Conservation (phyloP, 2,888 invertebrate genomes). For the Drosophila yooni region DNA sequence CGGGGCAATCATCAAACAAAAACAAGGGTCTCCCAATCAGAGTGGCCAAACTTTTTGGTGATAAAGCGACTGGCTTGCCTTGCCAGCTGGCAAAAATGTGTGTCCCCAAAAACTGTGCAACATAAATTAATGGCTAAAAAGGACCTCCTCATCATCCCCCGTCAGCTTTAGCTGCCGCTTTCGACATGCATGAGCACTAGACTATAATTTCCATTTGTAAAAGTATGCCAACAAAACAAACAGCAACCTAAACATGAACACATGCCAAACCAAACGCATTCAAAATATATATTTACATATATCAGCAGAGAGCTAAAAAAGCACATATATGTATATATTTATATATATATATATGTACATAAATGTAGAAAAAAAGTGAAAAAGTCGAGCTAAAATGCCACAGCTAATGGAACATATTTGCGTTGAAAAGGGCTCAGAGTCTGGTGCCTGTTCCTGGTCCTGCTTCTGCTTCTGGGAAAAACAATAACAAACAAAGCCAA, state of each 20-base stretch:
- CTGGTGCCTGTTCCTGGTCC: constrained; percentile 21
- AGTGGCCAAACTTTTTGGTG: constrained; percentile 27
- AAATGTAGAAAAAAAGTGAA: constrained; percentile 31
- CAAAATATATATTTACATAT: constrained; percentile 29
- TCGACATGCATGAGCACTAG: constrained; percentile 67
- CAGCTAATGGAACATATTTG: constrained; percentile 80
- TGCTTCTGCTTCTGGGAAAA: constrained; percentile 45
- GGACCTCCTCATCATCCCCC: constrained; percentile 15
- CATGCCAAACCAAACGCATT: constrained; percentile 64
- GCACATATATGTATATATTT: not conserved
- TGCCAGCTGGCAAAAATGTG: constrained; percentile 44
- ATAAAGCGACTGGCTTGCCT: constrained; percentile 23
- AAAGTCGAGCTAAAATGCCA: constrained; percentile 72
- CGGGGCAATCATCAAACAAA: constrained; percentile 25
- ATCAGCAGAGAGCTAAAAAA: constrained; percentile 9
- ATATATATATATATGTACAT: constrained; percentile 2
- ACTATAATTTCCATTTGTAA: constrained; percentile 78
- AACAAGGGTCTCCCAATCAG: constrained; percentile 35
- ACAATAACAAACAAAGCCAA: constrained; percentile 73
- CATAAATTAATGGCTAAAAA: constrained; percentile 73
- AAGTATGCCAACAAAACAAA: constrained; percentile 76
- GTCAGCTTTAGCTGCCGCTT: constrained; percentile 24
- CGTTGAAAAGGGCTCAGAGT: constrained; percentile 73
- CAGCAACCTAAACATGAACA: constrained; percentile 68
- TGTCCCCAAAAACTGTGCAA: constrained; percentile 53